phyloP scores from a whole-genome alignment of 2,113 vertebrate genomes.

The Poeciliopsis occidentalis region DNA sequence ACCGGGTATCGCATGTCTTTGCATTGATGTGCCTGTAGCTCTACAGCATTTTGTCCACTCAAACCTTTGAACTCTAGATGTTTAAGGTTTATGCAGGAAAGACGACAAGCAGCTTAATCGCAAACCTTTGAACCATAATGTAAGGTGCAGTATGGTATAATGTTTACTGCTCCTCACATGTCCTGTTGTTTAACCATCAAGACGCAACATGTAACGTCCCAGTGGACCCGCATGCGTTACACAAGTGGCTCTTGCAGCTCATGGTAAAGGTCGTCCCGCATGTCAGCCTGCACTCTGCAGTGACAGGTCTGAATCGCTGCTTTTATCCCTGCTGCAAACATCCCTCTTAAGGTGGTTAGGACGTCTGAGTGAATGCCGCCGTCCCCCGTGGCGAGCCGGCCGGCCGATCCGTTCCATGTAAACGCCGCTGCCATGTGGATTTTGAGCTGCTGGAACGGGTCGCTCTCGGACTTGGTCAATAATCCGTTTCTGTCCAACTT shows the following conservation, averaged over 20 bases:
- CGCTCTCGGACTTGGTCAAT: neutral
- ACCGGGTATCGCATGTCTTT: neutral
- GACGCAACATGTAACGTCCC: conserved; percentile 13
- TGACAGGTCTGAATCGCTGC: too few species aligned
- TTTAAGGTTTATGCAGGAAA: neutral
- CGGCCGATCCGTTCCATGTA: too few species aligned
- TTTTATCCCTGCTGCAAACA: neutral
- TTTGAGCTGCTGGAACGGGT: neutral
- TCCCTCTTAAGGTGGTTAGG: neutral
- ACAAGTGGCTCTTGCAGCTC: conserved; percentile 15
- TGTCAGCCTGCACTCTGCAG: neutral
- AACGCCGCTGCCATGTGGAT: neutral
- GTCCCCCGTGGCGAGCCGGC: too few species aligned
- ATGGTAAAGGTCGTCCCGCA: conserved; percentile 6
- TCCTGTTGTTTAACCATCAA: conserved; percentile 13
- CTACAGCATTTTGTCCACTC: neutral
- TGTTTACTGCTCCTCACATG: conserved; percentile 20
- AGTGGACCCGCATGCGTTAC: neutral
- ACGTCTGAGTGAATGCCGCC: neutral
- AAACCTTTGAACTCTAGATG: neutral
- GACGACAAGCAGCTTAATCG: neutral
- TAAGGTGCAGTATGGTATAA: neutral
- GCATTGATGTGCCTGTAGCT: neutral
- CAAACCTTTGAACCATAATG: conserved; percentile 9
- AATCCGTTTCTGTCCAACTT: neutral